Percentiles rank a stretch among this genome's conserved stretches.
Evolutionary conservation across 2,888 invertebrate species (phyloP).

Genomic region (Augiades crinisus): DNA sequence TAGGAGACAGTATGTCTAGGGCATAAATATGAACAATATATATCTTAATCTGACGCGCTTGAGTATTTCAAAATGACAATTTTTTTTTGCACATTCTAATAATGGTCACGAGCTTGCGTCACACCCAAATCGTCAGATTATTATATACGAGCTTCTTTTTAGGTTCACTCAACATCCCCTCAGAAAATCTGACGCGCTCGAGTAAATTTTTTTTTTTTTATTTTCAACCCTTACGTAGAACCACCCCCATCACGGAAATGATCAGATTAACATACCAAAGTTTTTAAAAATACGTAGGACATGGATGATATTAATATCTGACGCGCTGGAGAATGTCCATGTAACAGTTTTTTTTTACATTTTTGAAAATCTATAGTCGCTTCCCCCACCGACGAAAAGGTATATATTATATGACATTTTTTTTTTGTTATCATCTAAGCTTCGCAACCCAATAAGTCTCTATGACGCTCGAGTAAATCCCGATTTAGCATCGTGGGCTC

Average conservation of each 20-base stretch:
- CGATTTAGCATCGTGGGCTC: no score
- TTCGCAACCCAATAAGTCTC: no score
- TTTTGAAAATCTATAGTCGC: no score
- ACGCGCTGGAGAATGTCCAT: conserved; percentile 19
- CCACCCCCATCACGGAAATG: no score
- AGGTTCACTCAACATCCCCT: conserved; percentile 16
- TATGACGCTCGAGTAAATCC: no score
- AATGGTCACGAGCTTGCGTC: conserved; percentile 31
- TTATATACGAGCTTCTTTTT: conserved; percentile 19
- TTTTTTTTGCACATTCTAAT: conserved; percentile 31
- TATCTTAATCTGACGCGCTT: conserved; percentile 30
- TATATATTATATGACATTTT: no score
- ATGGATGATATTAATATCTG: conserved; percentile 26
- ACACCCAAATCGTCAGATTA: conserved; percentile 32
- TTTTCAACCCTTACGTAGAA: conserved; percentile 23
- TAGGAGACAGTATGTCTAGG: conserved; percentile 18
- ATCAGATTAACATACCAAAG: no score
- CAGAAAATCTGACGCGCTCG: conserved; percentile 27
- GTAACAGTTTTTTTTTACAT: background rate
- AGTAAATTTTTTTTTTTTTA: conserved; percentile 26
- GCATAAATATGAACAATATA: conserved; percentile 28
- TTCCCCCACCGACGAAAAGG: no score
- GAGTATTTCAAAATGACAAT: conserved; percentile 31
- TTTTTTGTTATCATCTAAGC: no score
- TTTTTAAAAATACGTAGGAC: conserved; percentile 20